phyloP scores from a whole-genome alignment of 1,140 invertebrate genomes.

The Zaprionus taronus region DNA sequence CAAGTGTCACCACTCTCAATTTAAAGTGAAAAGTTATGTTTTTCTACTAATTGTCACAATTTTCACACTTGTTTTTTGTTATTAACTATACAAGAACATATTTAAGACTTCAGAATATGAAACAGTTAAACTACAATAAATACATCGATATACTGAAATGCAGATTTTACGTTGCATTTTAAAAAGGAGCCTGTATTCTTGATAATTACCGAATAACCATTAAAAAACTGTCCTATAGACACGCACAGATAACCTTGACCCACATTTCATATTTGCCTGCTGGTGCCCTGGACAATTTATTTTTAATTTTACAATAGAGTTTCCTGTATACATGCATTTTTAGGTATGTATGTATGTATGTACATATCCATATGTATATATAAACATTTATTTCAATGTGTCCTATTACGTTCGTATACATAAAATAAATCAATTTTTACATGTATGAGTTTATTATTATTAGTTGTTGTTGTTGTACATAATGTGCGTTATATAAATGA shows the following conservation, averaged over 20 bases:
- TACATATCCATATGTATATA: background rate
- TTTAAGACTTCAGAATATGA: no score
- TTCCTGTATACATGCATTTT: background rate
- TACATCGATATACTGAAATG: no score
- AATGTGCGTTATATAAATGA: background rate
- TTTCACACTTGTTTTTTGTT: no score
- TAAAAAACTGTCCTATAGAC: background rate
- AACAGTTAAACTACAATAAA: no score
- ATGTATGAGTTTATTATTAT: background rate
- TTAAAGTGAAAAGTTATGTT: no score
- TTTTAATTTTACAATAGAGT: constrained; percentile 1
- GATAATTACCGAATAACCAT: background rate
- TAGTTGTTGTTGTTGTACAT: background rate
- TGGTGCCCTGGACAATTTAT: background rate
- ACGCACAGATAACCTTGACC: background rate
- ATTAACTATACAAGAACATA: no score
- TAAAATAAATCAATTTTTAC: background rate
- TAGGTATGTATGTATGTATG: constrained; percentile 18
- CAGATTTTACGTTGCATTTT: background rate
- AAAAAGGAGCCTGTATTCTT: background rate
- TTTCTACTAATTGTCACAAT: no score
- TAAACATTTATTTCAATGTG: constrained; percentile 18
- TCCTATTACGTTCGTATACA: background rate
- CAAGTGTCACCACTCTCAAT: no score
- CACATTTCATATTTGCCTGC: background rate